Conservation (phyloP, 2,797 vertebrate genomes). For the Halcyon badia region DNA sequence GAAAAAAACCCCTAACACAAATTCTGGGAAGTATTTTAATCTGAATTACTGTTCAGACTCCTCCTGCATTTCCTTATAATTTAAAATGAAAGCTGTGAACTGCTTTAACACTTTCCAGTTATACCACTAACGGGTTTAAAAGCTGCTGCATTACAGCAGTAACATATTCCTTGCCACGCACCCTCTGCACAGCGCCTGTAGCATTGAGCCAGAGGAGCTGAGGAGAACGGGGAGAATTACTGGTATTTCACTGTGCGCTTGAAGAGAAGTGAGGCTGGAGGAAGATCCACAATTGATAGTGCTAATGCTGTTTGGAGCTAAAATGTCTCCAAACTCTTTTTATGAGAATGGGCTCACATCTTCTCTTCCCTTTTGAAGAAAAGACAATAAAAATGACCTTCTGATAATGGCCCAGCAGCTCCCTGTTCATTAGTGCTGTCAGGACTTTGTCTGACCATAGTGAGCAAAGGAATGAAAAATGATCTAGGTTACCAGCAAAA, state of each 20-base stretch:
- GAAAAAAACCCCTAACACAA: background rate
- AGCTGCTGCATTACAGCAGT: background rate
- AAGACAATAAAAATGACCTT: background rate
- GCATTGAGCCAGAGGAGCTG: fast-evolving
- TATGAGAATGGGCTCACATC: background rate
- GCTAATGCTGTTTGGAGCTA: background rate
- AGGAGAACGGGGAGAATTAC: background rate
- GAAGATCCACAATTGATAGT: background rate
- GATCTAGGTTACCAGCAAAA: background rate
- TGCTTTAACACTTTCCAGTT: background rate
- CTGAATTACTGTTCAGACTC: background rate
- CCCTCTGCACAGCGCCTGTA: background rate
- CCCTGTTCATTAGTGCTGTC: background rate
- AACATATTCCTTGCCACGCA: background rate
- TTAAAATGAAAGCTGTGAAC: background rate
- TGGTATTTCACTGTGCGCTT: background rate
- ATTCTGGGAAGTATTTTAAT: slow-evolving; percentile 13
- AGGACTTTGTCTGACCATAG: background rate
- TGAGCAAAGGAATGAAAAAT: background rate
- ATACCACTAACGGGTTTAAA: background rate
- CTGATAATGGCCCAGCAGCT: background rate
- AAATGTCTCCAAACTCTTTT: background rate
- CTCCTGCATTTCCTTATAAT: background rate
- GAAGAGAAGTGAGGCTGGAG: background rate
- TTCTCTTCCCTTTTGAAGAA: background rate